These are phyloP conservation scores for Myotis pilosus DNA, from an alignment of 2,797 vertebrate species.

Conservation along the genomic window DNA sequence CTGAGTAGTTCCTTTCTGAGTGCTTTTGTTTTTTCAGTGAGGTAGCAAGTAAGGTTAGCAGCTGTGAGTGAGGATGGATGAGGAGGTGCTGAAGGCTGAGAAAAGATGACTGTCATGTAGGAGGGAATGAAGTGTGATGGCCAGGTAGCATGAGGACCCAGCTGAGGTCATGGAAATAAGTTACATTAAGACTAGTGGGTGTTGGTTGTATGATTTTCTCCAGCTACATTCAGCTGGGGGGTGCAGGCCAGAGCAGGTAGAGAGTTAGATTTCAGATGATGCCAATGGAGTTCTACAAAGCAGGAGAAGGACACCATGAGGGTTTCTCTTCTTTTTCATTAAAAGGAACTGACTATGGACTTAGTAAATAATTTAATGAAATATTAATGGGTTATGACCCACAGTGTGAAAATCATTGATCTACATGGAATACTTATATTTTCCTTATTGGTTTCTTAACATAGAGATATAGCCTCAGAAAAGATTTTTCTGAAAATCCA, in stretches of 20 bases:
- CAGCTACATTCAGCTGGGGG: neutral
- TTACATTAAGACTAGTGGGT: neutral
- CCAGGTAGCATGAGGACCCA: neutral
- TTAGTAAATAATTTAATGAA: neutral
- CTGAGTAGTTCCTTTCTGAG: neutral
- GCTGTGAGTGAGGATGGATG: neutral
- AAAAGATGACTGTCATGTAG: neutral
- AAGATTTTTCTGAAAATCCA: neutral
- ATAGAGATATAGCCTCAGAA: neutral
- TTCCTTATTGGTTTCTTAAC: neutral
- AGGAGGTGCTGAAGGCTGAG: neutral
- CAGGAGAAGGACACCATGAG: neutral
- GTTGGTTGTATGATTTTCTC: neutral
- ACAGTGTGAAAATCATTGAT: neutral
- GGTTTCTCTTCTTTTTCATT: neutral
- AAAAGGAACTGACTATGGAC: neutral
- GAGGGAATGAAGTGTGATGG: neutral
- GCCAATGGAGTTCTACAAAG: neutral
- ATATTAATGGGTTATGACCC: neutral
- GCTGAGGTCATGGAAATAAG: neutral
- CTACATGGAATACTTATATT: neutral
- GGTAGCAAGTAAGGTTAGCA: neutral
- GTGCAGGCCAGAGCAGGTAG: neutral
- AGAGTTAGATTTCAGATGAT: neutral
- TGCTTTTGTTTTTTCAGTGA: neutral